Evolutionary conservation across 2,113 vertebrate species (phyloP).

Genomic region (Bambusicola thoracicus): DNA sequence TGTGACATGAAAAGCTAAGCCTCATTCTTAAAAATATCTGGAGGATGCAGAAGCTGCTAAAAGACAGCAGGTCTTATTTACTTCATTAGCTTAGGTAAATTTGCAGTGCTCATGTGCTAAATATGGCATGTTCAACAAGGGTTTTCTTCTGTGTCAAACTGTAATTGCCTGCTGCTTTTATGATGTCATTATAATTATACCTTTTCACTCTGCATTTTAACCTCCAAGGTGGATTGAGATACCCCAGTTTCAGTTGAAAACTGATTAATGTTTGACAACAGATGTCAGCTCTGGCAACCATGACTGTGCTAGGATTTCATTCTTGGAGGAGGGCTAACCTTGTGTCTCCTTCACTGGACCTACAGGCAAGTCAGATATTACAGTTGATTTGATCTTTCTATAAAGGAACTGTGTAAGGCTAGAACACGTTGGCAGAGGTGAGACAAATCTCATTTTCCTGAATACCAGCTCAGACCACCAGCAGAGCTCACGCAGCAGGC

Average conservation of each 20-base stretch:
- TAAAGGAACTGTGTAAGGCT: neutral
- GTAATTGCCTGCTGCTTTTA: neutral
- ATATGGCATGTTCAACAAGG: neutral
- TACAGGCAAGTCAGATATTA: neutral
- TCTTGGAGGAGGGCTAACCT: neutral
- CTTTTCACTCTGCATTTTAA: neutral
- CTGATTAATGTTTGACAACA: neutral
- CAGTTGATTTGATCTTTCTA: constrained; percentile 11
- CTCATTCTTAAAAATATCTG: neutral
- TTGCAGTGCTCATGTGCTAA: neutral
- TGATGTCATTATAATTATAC: neutral
- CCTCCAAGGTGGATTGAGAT: neutral
- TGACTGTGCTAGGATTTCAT: neutral
- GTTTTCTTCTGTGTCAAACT: neutral
- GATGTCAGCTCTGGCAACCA: neutral
- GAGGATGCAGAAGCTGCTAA: neutral
- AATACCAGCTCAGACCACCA: constrained; percentile 41
- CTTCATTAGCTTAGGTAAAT: neutral
- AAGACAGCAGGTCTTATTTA: neutral
- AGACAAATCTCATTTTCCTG: neutral
- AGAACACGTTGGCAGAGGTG: neutral
- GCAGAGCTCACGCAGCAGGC: neutral
- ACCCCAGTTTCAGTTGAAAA: neutral
- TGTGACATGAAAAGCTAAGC: neutral
- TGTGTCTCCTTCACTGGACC: neutral